Percentiles rank a stretch among this genome's conserved stretches.
Evolutionary conservation across 2,797 vertebrate genomes (phyloP).

Genomic region (Phaenicophaeus curvirostris): DNA sequence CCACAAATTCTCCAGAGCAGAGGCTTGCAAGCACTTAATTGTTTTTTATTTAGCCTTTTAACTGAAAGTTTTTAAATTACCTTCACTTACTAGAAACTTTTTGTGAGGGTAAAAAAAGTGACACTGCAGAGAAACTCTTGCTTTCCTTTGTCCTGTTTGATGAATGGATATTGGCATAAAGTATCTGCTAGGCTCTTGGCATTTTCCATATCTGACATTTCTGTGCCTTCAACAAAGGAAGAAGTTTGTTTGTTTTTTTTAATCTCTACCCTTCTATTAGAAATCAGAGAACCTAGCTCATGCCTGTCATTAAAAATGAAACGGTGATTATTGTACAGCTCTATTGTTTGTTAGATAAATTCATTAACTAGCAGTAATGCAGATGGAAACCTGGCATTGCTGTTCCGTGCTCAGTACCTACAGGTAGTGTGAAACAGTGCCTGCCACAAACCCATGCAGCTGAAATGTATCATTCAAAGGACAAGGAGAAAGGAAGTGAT

Average conservation of each 20-base stretch:
- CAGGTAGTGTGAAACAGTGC: neutral
- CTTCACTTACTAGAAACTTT: neutral
- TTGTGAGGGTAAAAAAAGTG: neutral
- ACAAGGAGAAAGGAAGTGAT: neutral
- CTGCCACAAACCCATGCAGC: neutral
- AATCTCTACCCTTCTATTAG: neutral
- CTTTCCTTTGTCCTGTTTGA: neutral
- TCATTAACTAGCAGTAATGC: neutral
- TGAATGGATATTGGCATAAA: neutral
- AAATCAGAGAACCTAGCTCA: neutral
- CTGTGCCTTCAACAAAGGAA: neutral
- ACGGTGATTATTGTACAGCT: neutral
- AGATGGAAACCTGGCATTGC: neutral
- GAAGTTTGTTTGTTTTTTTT: neutral
- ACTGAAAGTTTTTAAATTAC: neutral
- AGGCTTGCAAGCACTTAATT: neutral
- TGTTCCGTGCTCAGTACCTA: neutral
- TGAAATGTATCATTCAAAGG: neutral
- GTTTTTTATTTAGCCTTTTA: neutral
- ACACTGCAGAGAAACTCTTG: neutral
- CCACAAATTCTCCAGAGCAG: neutral
- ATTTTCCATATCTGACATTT: neutral
- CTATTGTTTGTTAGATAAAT: neutral
- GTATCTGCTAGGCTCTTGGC: neutral
- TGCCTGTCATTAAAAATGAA: neutral